Conservation (phyloP, 1,140 invertebrate genomes). For the Myzus persicae region DNA sequence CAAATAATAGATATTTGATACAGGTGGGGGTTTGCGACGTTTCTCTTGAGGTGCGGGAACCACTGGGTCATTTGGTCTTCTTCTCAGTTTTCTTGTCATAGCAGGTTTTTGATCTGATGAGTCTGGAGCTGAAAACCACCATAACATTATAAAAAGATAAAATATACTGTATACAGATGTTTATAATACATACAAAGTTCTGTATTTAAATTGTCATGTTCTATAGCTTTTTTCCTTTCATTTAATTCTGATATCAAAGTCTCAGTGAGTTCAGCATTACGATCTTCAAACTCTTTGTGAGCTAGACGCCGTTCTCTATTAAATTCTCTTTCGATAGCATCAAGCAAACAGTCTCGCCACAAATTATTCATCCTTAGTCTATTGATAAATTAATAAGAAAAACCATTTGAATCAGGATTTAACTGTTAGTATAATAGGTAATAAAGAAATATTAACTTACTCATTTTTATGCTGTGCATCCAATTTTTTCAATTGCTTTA, state of each 20-base stretch:
- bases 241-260: conserved; percentile 90
- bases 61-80: conserved; percentile 91
- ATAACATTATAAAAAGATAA: conserved; percentile 63
- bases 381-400: conserved; percentile 56
- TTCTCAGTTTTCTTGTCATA: conserved; percentile 84
- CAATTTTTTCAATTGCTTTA: conserved; percentile 80
- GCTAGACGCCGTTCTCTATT: conserved; percentile 86
- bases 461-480: conserved; percentile 83
- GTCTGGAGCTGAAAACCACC: conserved; percentile 62
- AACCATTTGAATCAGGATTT: conserved; percentile 16
- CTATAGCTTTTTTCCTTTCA: conserved; percentile 85
- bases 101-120: conserved; percentile 71
- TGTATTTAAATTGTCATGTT: conserved; percentile 84
- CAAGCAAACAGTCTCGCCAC: conserved; percentile 82
- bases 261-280: conserved; percentile 90
- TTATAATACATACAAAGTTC: conserved; percentile 76
- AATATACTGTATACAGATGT: conserved; percentile 70
- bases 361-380: conserved; percentile 82
- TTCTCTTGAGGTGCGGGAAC: conserved; percentile 84
- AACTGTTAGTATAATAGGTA: neutral
- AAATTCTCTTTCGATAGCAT: conserved; percentile 88
- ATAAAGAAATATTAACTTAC: conserved; percentile 60
- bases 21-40: conserved; percentile 77
- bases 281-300: conserved; percentile 92
- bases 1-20: conserved; percentile 80